These are phyloP conservation scores for Plutella xylostella DNA, from an alignment of 2,888 invertebrate species.

Conservation along the genomic window DNA sequence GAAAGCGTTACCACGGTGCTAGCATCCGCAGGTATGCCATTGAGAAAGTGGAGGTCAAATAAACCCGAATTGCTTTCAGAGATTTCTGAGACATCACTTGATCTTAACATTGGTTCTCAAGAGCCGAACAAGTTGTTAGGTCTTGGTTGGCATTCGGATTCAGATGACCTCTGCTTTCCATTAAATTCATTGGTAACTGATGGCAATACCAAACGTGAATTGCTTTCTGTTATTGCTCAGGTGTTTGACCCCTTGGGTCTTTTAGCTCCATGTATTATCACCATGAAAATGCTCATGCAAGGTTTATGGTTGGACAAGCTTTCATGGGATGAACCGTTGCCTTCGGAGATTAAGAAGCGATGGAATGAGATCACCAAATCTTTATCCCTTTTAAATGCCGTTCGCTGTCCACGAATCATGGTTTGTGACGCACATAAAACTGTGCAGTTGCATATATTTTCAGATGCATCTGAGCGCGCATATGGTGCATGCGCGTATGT, in stretches of 20 bases:
- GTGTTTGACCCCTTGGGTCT: conserved; percentile 13
- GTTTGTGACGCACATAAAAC: conserved; percentile 2
- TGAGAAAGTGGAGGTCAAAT: conserved; percentile 8
- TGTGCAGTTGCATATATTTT: conserved; percentile 11
- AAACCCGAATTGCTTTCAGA: conserved; percentile 9
- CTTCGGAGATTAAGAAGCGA: not conserved
- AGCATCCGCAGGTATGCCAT: not conserved
- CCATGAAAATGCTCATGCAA: conserved; percentile 21
- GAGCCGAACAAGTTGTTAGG: conserved; percentile 15
- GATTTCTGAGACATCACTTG: conserved; percentile 4
- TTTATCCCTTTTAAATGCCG: conserved; percentile 1
- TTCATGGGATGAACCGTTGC: conserved; percentile 20
- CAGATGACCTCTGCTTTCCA: not conserved
- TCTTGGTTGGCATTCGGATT: conserved; percentile 14
- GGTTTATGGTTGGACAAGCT: conserved; percentile 20
- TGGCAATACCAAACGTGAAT: conserved; percentile 14
- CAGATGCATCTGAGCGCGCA: conserved; percentile 11
- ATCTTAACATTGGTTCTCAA: conserved; percentile 13
- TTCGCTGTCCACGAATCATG: no score
- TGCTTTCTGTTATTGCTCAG: not conserved
- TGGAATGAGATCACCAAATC: conserved; percentile 6
- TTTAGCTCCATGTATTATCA: conserved; percentile 19
- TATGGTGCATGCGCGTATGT: conserved; percentile 13
- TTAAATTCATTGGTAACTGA: conserved; percentile 3
- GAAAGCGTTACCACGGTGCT: not conserved